Base-by-base conservation (phyloP, 2,113 vertebrate species). In the Puntigrus tetrazona region DNA sequence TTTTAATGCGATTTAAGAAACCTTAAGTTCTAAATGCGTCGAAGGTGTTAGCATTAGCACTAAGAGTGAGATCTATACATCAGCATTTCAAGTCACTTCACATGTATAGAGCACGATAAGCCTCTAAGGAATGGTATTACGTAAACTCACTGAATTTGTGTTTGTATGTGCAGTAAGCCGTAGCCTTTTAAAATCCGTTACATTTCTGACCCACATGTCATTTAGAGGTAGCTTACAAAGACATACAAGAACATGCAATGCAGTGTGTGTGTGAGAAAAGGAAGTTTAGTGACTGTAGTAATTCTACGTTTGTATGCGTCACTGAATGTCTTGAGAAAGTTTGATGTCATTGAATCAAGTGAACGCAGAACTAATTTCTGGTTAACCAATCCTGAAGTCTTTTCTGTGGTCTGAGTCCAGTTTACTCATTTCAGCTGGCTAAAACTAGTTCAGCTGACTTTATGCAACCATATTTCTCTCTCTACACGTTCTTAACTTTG, bases 41-140 rank as follows among this genome's bases (percentile, higher is more conserved):
- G 5, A 55, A 81, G 45, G 79, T 55, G 31, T 70, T 74, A 36
- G 50, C 25, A 63, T 73, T 74, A 73, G 38, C 16, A n/a, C 36
- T 38, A 5, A 38, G 25, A 38, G 34, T 38, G 80, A 52, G 57
- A 57, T 41, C 76, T 63, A 3, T 65, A 50, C 25, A 59, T 77
- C 86, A 13, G 76, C 57, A 34, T 52, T 59, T 67, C 5, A 76
- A 75, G 36, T 55, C 14, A 81, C 70, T 74, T 84, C 55, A 80
- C 50, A 76, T 34, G 45, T 36, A 7, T 47, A 59, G 65, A 50
- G 55, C 34, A 81, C 45, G 10, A 50, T 69, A 59, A 73, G 55
- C 75, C 36, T 11, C 10, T 5, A 2, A 80, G 52, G 75, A 81
- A 84, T 84, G 47, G 79, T 14, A 16, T 81, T 69, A 70, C 31